phyloP scores from a whole-genome alignment of 1,140 invertebrate genomes.

The Brachionus plicatilis region DNA sequence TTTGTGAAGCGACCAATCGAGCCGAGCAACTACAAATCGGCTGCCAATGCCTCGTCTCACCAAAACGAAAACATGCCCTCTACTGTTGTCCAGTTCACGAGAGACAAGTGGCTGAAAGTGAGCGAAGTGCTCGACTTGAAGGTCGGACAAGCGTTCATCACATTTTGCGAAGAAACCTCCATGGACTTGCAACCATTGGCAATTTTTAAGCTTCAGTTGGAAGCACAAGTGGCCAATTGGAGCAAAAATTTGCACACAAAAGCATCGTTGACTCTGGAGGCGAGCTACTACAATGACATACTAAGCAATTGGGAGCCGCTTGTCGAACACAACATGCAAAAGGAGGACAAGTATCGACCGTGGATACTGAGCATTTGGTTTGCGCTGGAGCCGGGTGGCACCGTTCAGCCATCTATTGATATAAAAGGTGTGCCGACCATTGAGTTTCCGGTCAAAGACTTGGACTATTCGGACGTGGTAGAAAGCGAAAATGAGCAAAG shows the following conservation, averaged over 20 bases:
- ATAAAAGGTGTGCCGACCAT: not conserved
- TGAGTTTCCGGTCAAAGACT: slow-evolving; percentile 24
- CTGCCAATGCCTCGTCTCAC: too few relatives aligned
- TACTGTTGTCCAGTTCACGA: not conserved
- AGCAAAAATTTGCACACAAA: slow-evolving; percentile 48
- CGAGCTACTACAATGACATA: slow-evolving; percentile 69
- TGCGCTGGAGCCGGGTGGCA: slow-evolving; percentile 21
- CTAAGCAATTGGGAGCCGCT: slow-evolving; percentile 71
- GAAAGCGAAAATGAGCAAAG: not conserved
- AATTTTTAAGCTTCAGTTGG: slow-evolving; percentile 23
- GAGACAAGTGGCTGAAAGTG: not conserved
- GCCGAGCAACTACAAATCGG: not conserved
- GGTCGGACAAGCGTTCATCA: not conserved
- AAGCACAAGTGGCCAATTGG: slow-evolving; percentile 19
- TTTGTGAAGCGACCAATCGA: not conserved
- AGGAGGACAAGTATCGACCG: slow-evolving; percentile 65
- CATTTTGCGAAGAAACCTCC: slow-evolving; percentile 19
- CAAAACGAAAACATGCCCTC: too few relatives aligned
- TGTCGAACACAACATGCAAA: slow-evolving; percentile 67
- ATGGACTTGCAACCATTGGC: slow-evolving; percentile 20
- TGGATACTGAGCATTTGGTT: slow-evolving; percentile 57
- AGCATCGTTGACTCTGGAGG: slow-evolving; percentile 63
- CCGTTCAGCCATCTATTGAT: not conserved
- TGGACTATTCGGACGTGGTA: not conserved
- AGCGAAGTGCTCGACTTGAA: not conserved